phyloP scores from a whole-genome alignment of 2,797 vertebrate genomes.

The Uromys caudimaculatus region DNA sequence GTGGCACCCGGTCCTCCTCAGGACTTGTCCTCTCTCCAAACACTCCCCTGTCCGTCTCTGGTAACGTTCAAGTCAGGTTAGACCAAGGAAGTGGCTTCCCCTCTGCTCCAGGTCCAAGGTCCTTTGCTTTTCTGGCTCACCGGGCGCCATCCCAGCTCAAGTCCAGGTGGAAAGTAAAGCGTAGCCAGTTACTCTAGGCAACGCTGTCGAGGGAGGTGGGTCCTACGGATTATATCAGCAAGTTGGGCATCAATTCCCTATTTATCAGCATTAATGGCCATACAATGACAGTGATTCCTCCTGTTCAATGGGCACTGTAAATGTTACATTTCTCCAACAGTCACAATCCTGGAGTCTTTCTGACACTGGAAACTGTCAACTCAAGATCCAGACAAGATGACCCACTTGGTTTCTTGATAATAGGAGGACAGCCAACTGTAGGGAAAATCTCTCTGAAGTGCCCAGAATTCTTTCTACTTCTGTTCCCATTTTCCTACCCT shows the following conservation, averaged over 20 bases:
- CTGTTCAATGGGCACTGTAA: background rate
- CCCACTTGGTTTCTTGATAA: background rate
- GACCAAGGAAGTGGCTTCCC: slow-evolving; percentile 58
- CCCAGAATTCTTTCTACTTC: background rate
- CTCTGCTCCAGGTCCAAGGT: background rate
- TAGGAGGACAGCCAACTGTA: background rate
- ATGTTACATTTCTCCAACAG: background rate
- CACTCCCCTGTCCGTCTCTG: slow-evolving; percentile 27
- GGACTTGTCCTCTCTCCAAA: slow-evolving; percentile 62
- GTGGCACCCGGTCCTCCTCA: slow-evolving; percentile 78
- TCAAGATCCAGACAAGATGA: background rate
- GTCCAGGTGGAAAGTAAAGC: background rate
- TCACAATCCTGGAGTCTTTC: background rate
- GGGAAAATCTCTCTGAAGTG: background rate
- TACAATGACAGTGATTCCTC: background rate
- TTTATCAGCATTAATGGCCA: background rate
- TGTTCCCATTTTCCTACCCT: background rate
- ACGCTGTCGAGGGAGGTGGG: background rate
- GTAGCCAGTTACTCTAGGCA: background rate
- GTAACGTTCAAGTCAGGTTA: background rate
- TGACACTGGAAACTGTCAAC: background rate
- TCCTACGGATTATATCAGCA: background rate
- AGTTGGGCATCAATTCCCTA: background rate
- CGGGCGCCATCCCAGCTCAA: background rate
- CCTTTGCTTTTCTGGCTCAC: background rate